phyloP scores from a whole-genome alignment of 2,113 vertebrate species.

The Melanocharis versteri region DNA sequence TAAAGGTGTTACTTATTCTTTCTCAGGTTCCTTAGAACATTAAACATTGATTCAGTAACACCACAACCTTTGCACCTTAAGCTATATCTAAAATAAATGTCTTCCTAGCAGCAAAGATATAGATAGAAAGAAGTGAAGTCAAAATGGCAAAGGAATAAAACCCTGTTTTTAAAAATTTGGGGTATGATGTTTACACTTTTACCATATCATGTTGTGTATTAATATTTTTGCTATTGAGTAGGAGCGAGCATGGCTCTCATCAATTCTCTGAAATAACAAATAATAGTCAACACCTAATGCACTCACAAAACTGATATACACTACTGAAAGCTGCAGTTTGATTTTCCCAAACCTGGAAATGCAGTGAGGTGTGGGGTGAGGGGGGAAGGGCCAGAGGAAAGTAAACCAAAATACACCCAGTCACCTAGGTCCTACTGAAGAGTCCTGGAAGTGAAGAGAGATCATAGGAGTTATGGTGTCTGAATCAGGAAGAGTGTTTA shows the following conservation, averaged over 20 bases:
- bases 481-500: not conserved
- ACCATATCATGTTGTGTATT: rapidly evolving
- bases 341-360: not conserved
- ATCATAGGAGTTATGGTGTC: not conserved
- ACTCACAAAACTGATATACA: not conserved
- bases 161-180: not conserved
- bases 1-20: not conserved
- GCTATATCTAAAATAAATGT: not conserved
- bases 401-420: not conserved
- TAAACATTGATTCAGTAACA: not conserved
- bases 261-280: not conserved
- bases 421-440: not conserved
- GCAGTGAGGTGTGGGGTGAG: rapidly evolving
- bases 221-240: not conserved
- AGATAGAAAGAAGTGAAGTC: not conserved
- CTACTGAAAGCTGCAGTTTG: not conserved
- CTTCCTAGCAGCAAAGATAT: not conserved
- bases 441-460: not conserved
- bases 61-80: not conserved
- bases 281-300: not conserved
- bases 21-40: not conserved
- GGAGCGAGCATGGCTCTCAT: not conserved
- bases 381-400: not conserved
- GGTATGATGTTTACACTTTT: not conserved
- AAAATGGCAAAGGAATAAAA: not conserved